A percentile compares a stretch with the other conserved stretches of the same genome.
Evolutionary conservation across 2,113 vertebrate species (phyloP).

Genomic region (Muntiacus muntjak): DNA sequence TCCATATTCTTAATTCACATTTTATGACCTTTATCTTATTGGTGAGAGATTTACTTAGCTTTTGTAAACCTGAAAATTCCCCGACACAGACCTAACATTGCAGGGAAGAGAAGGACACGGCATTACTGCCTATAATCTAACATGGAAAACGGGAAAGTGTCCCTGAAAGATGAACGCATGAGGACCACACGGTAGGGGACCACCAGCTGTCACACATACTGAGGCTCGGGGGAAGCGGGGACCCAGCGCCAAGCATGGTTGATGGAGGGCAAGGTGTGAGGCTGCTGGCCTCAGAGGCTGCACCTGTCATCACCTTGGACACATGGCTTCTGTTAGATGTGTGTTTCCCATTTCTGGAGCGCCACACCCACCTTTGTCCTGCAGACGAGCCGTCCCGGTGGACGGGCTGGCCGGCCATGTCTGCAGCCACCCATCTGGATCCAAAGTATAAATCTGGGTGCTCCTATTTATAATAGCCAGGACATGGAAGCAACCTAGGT

Average conservation of each 20-base stretch:
- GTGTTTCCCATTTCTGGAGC: no score
- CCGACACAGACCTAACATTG: not conserved
- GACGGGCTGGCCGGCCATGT: rapidly evolving
- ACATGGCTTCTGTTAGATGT: rapidly evolving
- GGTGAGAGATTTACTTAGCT: not conserved
- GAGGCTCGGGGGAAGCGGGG: not conserved
- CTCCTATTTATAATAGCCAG: not conserved
- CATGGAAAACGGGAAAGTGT: not conserved
- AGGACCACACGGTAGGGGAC: no score
- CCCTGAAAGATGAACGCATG: not conserved
- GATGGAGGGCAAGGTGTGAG: not conserved
- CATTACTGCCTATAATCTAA: not conserved
- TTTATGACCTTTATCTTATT: not conserved
- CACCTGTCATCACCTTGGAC: rapidly evolving
- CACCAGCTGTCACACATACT: no score
- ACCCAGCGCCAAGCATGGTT: rapidly evolving
- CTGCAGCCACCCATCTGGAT: not conserved
- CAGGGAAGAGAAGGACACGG: not conserved
- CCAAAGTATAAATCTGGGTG: not conserved
- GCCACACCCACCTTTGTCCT: no score
- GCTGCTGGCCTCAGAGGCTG: not conserved
- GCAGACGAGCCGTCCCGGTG: not conserved
- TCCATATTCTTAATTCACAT: not conserved
- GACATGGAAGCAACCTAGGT: not conserved
- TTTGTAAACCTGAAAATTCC: not conserved